Base-by-base conservation (phyloP, 2,113 vertebrate genomes). In the Dicaeum eximium region DNA sequence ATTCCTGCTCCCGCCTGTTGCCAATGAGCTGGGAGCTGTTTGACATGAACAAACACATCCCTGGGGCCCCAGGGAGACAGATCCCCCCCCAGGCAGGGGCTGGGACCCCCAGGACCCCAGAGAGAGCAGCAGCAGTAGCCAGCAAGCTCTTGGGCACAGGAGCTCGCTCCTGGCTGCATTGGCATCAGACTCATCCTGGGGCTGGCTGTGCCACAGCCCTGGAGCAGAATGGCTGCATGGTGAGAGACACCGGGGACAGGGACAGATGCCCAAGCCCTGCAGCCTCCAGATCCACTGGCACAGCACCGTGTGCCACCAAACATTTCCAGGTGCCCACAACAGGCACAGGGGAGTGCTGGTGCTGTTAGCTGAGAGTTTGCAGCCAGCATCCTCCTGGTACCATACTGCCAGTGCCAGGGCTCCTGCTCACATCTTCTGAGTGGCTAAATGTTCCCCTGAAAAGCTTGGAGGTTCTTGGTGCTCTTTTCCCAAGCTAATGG, bases 301-400 rank as follows among this genome's bases (percentile, higher is more conserved):
- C 1, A 12, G 53, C 65, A 35, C 60, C 1, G 0, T 3, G 19
- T n/a, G 42, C 27, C 5, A 3, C 62, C 57, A 57, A 7, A 16
- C 16, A 3, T 48, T 44, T 50, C 72, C 5, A 9, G 7, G 44
- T 2, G 1, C 35, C 62, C 30, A 0, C 1, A 19, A 12, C 3
- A 30, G 71, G 54, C 4, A 7, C 60, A 20, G 30, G 62, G 21
- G 21, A 42, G 40, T 42, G 10, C 31, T 23, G 17, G 28, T 53
- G 70, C n/a, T 18, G 16, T 56, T 37, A 56, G 50, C 24, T 17
- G 14, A 2, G n/a, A 40, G 57, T 60, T 42, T 60, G 44, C 54
- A 37, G 40, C 11, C 40, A 56, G 81, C 18, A 11, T 10, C 40
- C 15, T 40, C n/a, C 58, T 35, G 20, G 30, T 18, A 20, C 42